Base-by-base conservation (phyloP, 2,113 vertebrate genomes). In the Psophia crepitans region DNA sequence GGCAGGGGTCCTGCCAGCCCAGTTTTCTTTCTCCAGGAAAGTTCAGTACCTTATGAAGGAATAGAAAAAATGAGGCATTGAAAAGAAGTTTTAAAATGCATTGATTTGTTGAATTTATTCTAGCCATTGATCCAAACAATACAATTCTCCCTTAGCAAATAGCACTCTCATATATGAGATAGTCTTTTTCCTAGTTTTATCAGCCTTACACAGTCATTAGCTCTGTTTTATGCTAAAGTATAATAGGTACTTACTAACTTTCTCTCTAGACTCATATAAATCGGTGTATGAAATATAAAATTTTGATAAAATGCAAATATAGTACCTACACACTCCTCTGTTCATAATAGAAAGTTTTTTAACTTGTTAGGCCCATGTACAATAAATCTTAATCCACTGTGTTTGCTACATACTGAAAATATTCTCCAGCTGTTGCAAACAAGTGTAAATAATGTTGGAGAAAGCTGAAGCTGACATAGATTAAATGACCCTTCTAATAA, bases 401-500 rank as follows among this genome's bases (percentile, higher is more conserved):
- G 10, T 76, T 77, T 84, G 49, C 79, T 93, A 46, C 51, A 43
- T 74, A 73, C 32, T 77, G 68, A 77, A 83, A 80, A 76, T 77
- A 65, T 27, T 94, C 37, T 88, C 71, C 56, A 81, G 27, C 51
- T 93, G 64, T 58, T 84, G 87, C 73, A 90, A 92, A 80, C 44
- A 91, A 83, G 49, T 26, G 18, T 91, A 86, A 95, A 54, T 89
- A 84, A 85, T 86, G 68, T 70, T 30, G 56, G 83, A 90, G 79
- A 71, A 94, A 86, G 83, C 51, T 77, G 54, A 90, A 81, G n/a
- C 71, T 88, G 88, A 58, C 82, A 78, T 63, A 71, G 88, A 93
- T 94, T 84, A 89, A 95, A 37, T 93, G 88, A 93, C 68, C 76
- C 90, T 89, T 86, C 77, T 88, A 93, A 87, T 66, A 87, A 86